Evolutionary conservation across 1,140 invertebrate species (phyloP), one percentile per base, ranked within the genome.

Genomic region (Heliconius eleuchia): DNA sequence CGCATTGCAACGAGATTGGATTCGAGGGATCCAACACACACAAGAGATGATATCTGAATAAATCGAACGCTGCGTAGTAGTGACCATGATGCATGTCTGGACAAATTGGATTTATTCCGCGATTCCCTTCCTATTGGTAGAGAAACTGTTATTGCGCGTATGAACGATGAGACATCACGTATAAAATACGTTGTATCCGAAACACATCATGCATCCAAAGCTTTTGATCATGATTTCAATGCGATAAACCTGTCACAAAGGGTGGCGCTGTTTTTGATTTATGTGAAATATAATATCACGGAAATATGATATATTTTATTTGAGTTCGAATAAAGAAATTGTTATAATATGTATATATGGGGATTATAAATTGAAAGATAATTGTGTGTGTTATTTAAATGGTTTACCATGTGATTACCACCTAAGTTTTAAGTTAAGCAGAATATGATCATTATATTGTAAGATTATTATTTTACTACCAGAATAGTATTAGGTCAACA

Each of bases 31-130:
- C 60, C 60, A 66, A 66, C 13, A 30, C 60, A 66, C 73, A 77
- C 80, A 73, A 74, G 77, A 66, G 60, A 73, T 76, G 55, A 76
- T 75, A 60, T 37, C 18, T 81, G 80, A 89, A 93, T 91, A 93
- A 92, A 92, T 93, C 86, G 88, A 88, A 87, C 85, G 84, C 82
- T 87, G 83, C 80, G 34, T 37, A 37, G 34, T 37, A 37, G 86
- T 89, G 89, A 89, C 90, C 90, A 90, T 91, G 92, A 94, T 92
- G 87, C 91, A 94, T 91, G 87, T 85, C 88, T 85, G 91, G 89
- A 92, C 91, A 93, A 93, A 93, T 93, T 93, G 91, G 91, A 94
- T 94, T 92, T 93, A 93, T 91, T 89, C 89, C 86, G 50, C 78
- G 81, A 86, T 90, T 90, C 86, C 86, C 89, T 88, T 87, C 85